Evolutionary conservation across 2,797 vertebrate species (phyloP).

Genomic region (Ptychadena robeensis): DNA sequence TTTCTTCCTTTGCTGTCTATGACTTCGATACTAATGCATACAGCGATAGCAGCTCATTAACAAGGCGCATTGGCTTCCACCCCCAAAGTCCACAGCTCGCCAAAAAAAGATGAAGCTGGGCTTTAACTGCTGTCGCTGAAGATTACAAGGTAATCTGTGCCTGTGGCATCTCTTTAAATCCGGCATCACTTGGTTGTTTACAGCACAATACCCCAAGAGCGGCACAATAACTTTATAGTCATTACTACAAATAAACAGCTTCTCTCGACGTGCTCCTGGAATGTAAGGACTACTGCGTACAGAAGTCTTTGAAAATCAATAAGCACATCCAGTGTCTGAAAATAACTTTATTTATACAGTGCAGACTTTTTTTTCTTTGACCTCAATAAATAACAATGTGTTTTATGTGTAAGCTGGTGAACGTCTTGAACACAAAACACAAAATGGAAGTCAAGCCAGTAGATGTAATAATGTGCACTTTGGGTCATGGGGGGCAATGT

Average conservation of each 20-base stretch:
- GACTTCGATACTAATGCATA: neutral
- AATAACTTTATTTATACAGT: constrained; percentile 58
- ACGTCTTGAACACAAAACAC: constrained; percentile 24
- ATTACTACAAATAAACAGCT: constrained; percentile 57
- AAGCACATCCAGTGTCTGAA: constrained; percentile 51
- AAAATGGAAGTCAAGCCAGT: neutral
- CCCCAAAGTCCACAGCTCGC: constrained; percentile 21
- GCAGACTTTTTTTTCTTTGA: constrained; percentile 19
- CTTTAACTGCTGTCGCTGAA: constrained; percentile 45
- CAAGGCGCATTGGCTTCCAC: constrained; percentile 18
- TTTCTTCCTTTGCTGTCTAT: neutral
- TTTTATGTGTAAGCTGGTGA: constrained; percentile 39
- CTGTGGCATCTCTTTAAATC: constrained; percentile 53
- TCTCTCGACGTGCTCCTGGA: constrained; percentile 37
- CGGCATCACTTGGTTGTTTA: constrained; percentile 28
- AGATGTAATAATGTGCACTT: neutral
- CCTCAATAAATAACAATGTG: constrained; percentile 55
- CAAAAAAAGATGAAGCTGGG: constrained; percentile 16
- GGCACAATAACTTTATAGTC: constrained; percentile 34
- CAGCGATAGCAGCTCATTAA: constrained; percentile 45
- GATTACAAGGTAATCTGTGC: constrained; percentile 45
- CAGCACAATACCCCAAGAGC: constrained; percentile 27
- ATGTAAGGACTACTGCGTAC: constrained; percentile 22
- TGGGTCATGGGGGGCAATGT: neutral
- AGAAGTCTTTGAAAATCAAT: constrained; percentile 57